phyloP scores from a whole-genome alignment of 2,888 invertebrate genomes.

The Psococerastis gibbosa region DNA sequence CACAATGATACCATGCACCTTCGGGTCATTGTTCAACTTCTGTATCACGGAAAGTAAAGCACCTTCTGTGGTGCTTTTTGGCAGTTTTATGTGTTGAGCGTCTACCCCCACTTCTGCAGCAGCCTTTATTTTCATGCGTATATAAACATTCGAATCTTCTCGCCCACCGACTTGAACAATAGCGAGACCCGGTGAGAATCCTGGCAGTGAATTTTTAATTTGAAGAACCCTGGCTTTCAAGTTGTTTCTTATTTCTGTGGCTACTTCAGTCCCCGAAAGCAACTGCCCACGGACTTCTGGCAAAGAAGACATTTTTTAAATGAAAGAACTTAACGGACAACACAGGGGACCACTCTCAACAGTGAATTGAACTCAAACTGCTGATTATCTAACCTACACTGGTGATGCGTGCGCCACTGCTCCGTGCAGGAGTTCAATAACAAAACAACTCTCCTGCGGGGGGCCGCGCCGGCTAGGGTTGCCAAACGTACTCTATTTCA shows the following conservation, averaged over 20 bases:
- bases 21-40: conserved; percentile 61
- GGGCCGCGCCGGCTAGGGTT: no score
- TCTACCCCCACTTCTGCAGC: conserved; percentile 78
- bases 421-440: no score
- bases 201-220: conserved; percentile 31
- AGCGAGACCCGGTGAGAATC: conserved; percentile 58
- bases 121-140: conserved; percentile 85
- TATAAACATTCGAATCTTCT: conserved; percentile 97
- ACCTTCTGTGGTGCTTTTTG: conserved; percentile 57
- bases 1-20: conserved; percentile 86
- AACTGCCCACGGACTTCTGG: background rate
- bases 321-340: no score
- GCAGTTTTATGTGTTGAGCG: conserved; percentile 60
- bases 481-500: no score
- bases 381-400: no score
- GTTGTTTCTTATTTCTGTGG: conserved; percentile 21
- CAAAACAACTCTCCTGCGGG: no score
- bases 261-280: background rate
- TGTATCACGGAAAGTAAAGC: conserved; percentile 36
- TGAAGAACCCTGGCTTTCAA: conserved; percentile 22
- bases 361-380: no score
- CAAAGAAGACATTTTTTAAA: background rate
- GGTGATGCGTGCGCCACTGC: no score
- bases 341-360: no score
- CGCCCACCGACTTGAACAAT: conserved; percentile 93